These are phyloP conservation scores for Epinotia ramella DNA, from an alignment of 2,888 invertebrate species.

Conservation along the genomic window DNA sequence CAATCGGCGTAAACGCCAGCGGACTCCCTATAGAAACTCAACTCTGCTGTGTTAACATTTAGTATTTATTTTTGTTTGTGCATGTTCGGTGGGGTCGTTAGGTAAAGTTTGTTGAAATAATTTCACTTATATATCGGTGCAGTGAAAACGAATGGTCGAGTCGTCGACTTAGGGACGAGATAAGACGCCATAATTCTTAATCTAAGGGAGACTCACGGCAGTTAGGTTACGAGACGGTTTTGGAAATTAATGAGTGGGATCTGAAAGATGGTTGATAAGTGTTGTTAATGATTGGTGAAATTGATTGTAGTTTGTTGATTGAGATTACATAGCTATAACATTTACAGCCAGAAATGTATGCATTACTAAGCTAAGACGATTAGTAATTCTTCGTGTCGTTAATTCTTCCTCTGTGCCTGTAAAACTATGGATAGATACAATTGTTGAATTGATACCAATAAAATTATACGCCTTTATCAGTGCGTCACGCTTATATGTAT, in stretches of 20 bases:
- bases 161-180: slow-evolving; percentile 69
- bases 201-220: slow-evolving; percentile 57
- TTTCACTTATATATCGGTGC: slow-evolving; percentile 76
- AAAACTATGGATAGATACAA: no score
- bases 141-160: slow-evolving; percentile 69
- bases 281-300: background rate
- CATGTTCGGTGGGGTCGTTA: slow-evolving; percentile 49
- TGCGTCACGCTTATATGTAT: no score
- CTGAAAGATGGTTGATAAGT: slow-evolving; percentile 11
- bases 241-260: slow-evolving; percentile 20
- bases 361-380: no score
- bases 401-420: background rate
- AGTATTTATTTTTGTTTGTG: slow-evolving; percentile 57
- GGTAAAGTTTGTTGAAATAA: slow-evolving; percentile 80
- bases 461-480: no score
- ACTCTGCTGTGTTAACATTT: slow-evolving; percentile 52
- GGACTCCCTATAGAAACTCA: slow-evolving; percentile 51
- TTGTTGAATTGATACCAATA: no score
- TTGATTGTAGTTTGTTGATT: background rate
- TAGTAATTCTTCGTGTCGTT: background rate
- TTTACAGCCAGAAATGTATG: no score
- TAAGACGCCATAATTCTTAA: slow-evolving; percentile 81
- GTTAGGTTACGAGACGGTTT: slow-evolving; percentile 19
- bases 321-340: background rate
- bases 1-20: slow-evolving; percentile 65